A percentile compares a stretch with the other conserved stretches of the same genome.
phyloP scores from a whole-genome alignment of 2,888 invertebrate species.

The Shargacucullia verbasci region DNA sequence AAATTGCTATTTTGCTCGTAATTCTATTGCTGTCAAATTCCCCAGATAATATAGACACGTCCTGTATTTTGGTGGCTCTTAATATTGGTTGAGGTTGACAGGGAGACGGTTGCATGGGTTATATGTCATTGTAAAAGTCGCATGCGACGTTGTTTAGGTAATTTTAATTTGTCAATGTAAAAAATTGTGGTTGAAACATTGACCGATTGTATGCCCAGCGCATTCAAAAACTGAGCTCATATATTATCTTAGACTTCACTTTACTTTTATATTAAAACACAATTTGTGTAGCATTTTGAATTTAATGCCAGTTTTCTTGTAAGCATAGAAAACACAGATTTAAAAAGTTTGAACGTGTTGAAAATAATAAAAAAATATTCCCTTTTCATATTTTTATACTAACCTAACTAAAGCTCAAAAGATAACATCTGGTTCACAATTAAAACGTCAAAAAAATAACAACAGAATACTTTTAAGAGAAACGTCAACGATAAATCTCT shows the following conservation, averaged over 20 bases:
- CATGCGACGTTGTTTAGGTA: constrained; percentile 20
- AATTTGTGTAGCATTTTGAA: no score
- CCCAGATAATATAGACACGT: constrained; percentile 43
- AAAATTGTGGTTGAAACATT: constrained; percentile 35
- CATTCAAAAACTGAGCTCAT: constrained; percentile 5
- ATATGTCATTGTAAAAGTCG: constrained; percentile 48
- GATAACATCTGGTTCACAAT: constrained; percentile 48
- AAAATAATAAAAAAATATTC: constrained; percentile 4
- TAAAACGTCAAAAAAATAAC: constrained; percentile 57
- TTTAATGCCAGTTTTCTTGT: no score
- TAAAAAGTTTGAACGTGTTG: neutral
- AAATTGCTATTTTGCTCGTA: constrained; percentile 59
- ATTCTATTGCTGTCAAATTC: constrained; percentile 58
- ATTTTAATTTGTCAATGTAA: constrained; percentile 54
- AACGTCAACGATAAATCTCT: constrained; percentile 77
- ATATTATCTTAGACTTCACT: constrained; percentile 2
- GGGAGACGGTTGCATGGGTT: constrained; percentile 30
- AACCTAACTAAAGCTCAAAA: constrained; percentile 33
- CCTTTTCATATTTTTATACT: constrained; percentile 13
- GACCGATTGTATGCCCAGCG: constrained; percentile 28
- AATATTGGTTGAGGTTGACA: constrained; percentile 47
- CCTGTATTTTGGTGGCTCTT: constrained; percentile 44
- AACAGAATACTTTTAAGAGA: constrained; percentile 67
- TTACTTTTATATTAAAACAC: no score
- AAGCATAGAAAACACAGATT: neutral